Evolutionary conservation across 2,888 invertebrate genomes (phyloP).

Genomic region (Ommatoiulus sabulosus): DNA sequence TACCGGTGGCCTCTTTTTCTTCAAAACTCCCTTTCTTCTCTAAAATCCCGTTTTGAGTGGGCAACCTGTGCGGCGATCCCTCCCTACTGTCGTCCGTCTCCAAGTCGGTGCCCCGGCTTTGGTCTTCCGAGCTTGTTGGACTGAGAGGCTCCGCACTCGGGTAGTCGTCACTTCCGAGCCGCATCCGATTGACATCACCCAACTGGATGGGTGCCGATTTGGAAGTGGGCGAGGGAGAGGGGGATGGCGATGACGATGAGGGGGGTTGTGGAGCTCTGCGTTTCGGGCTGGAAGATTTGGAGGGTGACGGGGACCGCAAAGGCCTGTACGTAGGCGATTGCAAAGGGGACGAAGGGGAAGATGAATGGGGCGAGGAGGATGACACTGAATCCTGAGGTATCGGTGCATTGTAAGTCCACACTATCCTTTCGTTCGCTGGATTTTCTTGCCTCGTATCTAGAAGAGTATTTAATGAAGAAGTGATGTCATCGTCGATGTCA

Average conservation of each 20-base stretch:
- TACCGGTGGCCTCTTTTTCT: background rate
- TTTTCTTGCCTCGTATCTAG: slow-evolving; percentile 76
- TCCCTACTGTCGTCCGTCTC: slow-evolving; percentile 54
- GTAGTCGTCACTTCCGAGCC: slow-evolving; percentile 39
- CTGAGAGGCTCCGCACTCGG: slow-evolving; percentile 51
- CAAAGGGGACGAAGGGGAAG: slow-evolving; percentile 86
- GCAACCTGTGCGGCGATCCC: slow-evolving; percentile 19
- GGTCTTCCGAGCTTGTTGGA: slow-evolving; percentile 57
- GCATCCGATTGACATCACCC: background rate
- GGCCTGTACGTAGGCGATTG: slow-evolving; percentile 73
- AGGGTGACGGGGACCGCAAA: slow-evolving; percentile 59
- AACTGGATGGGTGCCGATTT: slow-evolving; percentile 50
- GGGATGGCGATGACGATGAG: slow-evolving; percentile 57
- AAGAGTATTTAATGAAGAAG: slow-evolving; percentile 91
- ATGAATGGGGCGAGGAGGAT: slow-evolving; percentile 65
- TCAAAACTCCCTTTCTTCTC: slow-evolving; percentile 51
- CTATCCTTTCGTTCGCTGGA: slow-evolving; percentile 77
- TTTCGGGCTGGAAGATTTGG: slow-evolving; percentile 59
- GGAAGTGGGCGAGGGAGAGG: slow-evolving; percentile 57
- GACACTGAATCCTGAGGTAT: slow-evolving; percentile 71
- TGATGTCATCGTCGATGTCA: slow-evolving; percentile 92
- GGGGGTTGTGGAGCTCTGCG: slow-evolving; percentile 58
- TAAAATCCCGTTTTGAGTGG: slow-evolving; percentile 53
- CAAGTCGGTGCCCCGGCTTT: slow-evolving; percentile 49
- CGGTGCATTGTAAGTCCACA: slow-evolving; percentile 94